Evolutionary conservation across 1,140 invertebrate species (phyloP).

Genomic region (Euura saliciscinereae): DNA sequence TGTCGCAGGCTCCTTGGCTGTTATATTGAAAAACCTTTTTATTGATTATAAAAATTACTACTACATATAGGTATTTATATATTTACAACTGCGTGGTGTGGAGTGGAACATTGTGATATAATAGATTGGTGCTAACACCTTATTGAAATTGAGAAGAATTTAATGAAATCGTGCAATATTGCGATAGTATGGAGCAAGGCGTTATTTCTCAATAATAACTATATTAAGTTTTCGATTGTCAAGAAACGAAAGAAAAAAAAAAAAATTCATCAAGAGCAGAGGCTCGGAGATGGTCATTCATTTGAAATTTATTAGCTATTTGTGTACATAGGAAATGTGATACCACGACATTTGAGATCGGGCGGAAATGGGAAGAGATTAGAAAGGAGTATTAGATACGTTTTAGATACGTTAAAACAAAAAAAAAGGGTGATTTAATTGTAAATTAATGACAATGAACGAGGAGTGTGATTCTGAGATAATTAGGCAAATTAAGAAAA

Average conservation of each 20-base stretch:
- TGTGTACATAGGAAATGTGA: conserved; percentile 7
- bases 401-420: background rate
- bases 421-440: no score
- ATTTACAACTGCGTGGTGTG: conserved; percentile 61
- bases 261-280: background rate
- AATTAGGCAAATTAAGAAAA: conserved; percentile 11
- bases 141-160: conserved; percentile 61
- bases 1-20: conserved; percentile 47
- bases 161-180: conserved; percentile 58
- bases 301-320: background rate
- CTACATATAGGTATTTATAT: conserved; percentile 59
- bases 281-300: background rate
- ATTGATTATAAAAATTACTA: conserved; percentile 49
- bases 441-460: no score
- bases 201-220: conserved; percentile 44
- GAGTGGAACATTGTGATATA: conserved; percentile 63
- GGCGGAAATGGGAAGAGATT: conserved; percentile 8
- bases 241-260: conserved; percentile 1
- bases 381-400: conserved; percentile 9
- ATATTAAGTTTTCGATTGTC: conserved; percentile 37
- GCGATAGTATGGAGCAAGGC: conserved; percentile 47
- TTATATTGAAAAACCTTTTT: conserved; percentile 40
- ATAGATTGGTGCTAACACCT: conserved; percentile 64
- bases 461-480: no score
- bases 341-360: background rate